Base-by-base conservation (phyloP, 2,797 vertebrate genomes). In the Synaphobranchus kaupii region DNA sequence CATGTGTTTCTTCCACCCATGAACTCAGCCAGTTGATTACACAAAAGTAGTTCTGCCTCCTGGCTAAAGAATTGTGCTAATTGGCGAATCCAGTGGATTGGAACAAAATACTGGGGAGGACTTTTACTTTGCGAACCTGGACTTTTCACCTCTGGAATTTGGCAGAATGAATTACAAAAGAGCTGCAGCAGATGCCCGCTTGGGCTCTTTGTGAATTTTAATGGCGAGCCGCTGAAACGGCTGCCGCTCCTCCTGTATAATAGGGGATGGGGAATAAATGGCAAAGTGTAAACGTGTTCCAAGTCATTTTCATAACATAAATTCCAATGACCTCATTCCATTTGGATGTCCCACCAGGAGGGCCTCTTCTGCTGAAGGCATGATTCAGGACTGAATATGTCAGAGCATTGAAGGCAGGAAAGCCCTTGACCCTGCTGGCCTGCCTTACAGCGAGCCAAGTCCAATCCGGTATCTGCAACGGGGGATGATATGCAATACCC, bases 271-370 rank as follows among this genome's bases (percentile, higher is more conserved):
- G 89, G 90, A 92, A 90, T 84, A 83, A 88, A 89, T 85, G 85
- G 84, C 85, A 66, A 66, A 50, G 78, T 89, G 89, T 66, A 84
- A 82, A 86, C 34, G 28, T 84, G 86, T 78, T n/a, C 71, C 73
- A 86, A 89, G 87, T 90, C 73, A 89, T 91, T 90, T 92, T 90
- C 81, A 86, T 88, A 86, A 88, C 86, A 91, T 83, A 84, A 80
- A 90, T 90, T 83, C 81, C 52, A 58, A 81, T 89, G 88, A 89
- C 89, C 88, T 85, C 86, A 85, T 89, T 92, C 87, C 85, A 91
- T 92, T 89, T 84, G 84, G 87, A 89, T 90, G 52, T 50, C 31
- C 68, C 54, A 48, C 22, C 56, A 81, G 80, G 82, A 6, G 4
- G 73, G 28, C 50, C 58, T 58, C 20, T 66, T 58, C 71, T 47